Evolutionary conservation across 2,113 vertebrate species (phyloP).

Genomic region (Pteropus alecto): DNA sequence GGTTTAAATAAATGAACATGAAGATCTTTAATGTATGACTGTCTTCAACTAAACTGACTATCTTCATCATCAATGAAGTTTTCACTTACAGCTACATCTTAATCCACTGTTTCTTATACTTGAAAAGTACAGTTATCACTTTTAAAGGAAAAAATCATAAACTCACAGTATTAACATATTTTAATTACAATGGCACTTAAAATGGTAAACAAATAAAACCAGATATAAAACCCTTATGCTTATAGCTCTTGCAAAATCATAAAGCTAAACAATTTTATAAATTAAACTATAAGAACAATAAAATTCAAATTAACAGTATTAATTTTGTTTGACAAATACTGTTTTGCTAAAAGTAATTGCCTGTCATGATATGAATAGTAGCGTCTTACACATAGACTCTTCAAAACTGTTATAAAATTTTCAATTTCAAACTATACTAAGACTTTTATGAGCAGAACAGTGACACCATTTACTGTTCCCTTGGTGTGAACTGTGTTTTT

Average conservation of each 20-base stretch:
- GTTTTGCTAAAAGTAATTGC: constrained; percentile 8
- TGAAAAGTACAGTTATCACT: not conserved
- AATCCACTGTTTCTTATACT: not conserved
- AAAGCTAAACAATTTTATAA: not conserved
- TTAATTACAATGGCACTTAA: not conserved
- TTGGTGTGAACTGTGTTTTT: not conserved
- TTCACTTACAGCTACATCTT: not conserved
- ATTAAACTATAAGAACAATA: not conserved
- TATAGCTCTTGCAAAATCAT: not conserved
- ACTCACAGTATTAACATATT: not conserved
- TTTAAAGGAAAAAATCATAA: not conserved
- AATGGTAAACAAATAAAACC: not conserved
- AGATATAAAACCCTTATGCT: not conserved
- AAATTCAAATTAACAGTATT: not conserved
- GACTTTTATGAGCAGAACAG: not conserved
- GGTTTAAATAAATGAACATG: not conserved
- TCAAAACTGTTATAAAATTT: constrained; percentile 17
- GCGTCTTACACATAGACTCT: not conserved
- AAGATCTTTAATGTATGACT: not conserved
- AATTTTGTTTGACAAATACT: constrained; percentile 22
- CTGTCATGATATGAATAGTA: not conserved
- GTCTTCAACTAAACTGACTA: not conserved
- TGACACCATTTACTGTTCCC: not conserved
- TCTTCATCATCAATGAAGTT: not conserved
- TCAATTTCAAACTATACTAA: not conserved